Percentiles rank a stretch among this genome's conserved stretches.
Conservation (phyloP, 2,888 invertebrate species). For the Sesamia inferens region DNA sequence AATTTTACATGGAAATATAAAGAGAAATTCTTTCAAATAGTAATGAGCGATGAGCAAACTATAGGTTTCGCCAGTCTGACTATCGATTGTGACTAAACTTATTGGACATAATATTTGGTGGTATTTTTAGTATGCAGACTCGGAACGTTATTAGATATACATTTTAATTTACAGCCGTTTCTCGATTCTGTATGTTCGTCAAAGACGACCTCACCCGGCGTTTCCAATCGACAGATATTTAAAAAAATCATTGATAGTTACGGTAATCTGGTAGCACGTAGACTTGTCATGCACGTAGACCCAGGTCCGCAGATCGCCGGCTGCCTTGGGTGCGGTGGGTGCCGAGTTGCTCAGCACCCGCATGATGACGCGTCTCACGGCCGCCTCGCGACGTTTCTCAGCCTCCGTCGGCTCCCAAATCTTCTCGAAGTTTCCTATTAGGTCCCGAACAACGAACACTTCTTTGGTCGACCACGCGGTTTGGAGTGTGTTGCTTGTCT, state of each 20-base stretch:
- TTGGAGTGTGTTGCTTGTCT: conserved; percentile 85
- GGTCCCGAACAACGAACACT: conserved; percentile 93
- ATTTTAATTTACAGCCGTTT: background rate
- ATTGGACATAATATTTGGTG: too few relatives aligned
- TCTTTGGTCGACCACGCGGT: conserved; percentile 92
- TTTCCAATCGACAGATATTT: background rate
- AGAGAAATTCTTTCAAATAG: too few relatives aligned
- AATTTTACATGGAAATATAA: too few relatives aligned
- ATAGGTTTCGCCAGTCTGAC: too few relatives aligned
- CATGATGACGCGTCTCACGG: conserved; percentile 93
- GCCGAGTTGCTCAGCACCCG: conserved; percentile 91
- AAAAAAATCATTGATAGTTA: conserved; percentile 65
- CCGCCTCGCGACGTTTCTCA: conserved; percentile 93
- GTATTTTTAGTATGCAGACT: background rate
- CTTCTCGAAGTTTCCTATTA: conserved; percentile 93
- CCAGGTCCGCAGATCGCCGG: conserved; percentile 95
- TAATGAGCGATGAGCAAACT: too few relatives aligned
- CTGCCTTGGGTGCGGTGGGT: conserved; percentile 91
- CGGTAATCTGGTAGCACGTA: conserved; percentile 90
- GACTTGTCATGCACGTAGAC: conserved; percentile 92
- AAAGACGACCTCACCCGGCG: background rate
- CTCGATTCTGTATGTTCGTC: background rate
- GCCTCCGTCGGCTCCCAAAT: conserved; percentile 95
- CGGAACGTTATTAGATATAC: background rate
- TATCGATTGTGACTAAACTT: too few relatives aligned